Percentiles rank a stretch among this genome's conserved stretches.
Conservation (phyloP, 2,113 vertebrate species). For the Pholis gunnellus region DNA sequence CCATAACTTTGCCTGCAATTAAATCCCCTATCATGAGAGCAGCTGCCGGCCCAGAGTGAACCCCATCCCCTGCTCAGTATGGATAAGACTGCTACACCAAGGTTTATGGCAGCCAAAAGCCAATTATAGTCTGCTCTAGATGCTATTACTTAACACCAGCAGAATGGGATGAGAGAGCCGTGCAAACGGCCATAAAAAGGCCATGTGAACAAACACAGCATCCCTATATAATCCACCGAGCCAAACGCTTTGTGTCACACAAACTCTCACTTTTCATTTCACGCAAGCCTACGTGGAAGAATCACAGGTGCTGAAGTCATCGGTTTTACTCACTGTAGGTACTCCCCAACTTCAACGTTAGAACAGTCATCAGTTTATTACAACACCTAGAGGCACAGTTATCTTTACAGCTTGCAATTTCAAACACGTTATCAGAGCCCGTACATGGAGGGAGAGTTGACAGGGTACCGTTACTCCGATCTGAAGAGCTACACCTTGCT, state of each 20-base stretch:
- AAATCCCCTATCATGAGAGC: slow-evolving; percentile 78
- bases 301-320: slow-evolving; percentile 65
- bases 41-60: slow-evolving; percentile 73
- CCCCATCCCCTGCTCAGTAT: slow-evolving; percentile 65
- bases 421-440: slow-evolving; percentile 58
- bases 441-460: slow-evolving; percentile 51
- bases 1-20: slow-evolving; percentile 76
- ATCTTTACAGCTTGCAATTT: slow-evolving; percentile 75
- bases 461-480: slow-evolving; percentile 37
- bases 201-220: slow-evolving; percentile 7
- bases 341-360: slow-evolving; percentile 66
- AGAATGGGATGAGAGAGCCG: slow-evolving; percentile 49
- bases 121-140: slow-evolving; percentile 68
- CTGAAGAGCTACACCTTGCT: slow-evolving; percentile 30
- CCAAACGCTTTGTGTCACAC: slow-evolving; percentile 18
- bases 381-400: slow-evolving; percentile 76
- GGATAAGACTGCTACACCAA: slow-evolving; percentile 68
- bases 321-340: slow-evolving; percentile 62
- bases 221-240: slow-evolving; percentile 17
- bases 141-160: slow-evolving; percentile 67
- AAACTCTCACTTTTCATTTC: slow-evolving; percentile 24
- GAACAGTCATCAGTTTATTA: slow-evolving; percentile 77
- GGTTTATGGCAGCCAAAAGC: slow-evolving; percentile 75
- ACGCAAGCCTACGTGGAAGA: slow-evolving; percentile 28
- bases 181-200: slow-evolving; percentile 40